Evolutionary conservation across 30 jellyfish, hydroid and myxozoan genomes (phyloP), one percentile per base, ranked within the genome.

Genomic region (Aurelia coerulea): DNA sequence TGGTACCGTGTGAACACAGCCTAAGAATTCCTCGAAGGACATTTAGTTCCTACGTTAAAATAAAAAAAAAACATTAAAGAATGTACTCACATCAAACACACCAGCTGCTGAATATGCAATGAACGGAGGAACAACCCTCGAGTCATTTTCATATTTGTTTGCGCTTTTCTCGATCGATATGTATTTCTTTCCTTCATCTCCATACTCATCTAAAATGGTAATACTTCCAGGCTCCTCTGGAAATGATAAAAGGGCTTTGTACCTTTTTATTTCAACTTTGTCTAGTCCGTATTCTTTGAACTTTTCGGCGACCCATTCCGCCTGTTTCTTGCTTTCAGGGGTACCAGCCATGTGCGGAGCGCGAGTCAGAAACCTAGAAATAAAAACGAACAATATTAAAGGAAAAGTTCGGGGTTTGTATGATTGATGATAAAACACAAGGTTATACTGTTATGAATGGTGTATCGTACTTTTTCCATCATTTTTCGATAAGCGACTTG

Each of bases 281-380:
- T 58, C 76, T 12, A 76, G 62, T 17, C 87, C 87, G 60, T 51
- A 58, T 13, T 76, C 76, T 58, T 58, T 76, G 29, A 51, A 76
- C 11, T 19, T 9, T 15, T 17, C 29, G 16, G 56, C 74, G 14
- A 76, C 46, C 65, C 74, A 50, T 19, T 52, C 56, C 13, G 87
- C 87, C 5, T 34, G 87, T 9, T 76, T 14, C 35, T 56, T 76
- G 59, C 46, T 76, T 37, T 56, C 77, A 3, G 52, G 52, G 18
- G 78, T 50, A 17, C 87, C 92, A 71, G 92, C 92, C 41, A 73
- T 23, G 52, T 83, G 92, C 13, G 92, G 62, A 41, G 29, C 54
- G 5, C 64, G 35, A 18, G 92, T 81, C 15, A 81, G 68, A n/a
- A 18, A 17, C 85, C 91, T 81, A 49, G 60, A 65, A 67, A 2